phyloP scores from a whole-genome alignment of 2,888 invertebrate species.

The Euplagia quadripunctaria region DNA sequence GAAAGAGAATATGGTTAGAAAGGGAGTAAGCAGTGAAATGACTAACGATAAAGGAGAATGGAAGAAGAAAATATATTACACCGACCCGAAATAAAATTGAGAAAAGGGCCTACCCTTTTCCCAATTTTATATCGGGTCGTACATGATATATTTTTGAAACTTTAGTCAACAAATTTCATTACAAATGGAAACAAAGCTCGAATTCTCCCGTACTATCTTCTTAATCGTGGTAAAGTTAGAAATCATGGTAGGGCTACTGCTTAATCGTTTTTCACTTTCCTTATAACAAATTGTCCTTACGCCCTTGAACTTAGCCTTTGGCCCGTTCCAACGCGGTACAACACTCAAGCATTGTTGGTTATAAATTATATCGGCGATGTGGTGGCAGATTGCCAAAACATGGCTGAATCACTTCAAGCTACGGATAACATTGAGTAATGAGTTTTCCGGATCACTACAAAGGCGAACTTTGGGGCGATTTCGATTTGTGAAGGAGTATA shows the following conservation, averaged over 20 bases:
- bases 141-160: too few species aligned
- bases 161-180: too few species aligned
- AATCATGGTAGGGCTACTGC: not conserved
- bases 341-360: conserved; percentile 11
- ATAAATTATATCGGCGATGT: conserved; percentile 6
- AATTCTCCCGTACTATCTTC: not conserved
- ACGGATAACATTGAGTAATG: conserved; percentile 7
- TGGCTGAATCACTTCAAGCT: conserved; percentile 6
- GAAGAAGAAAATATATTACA: too few species aligned
- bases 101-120: too few species aligned
- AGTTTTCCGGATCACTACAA: conserved; percentile 5
- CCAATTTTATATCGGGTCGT: too few species aligned
- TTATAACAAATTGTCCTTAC: conserved; percentile 3
- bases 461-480: not conserved
- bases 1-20: not conserved
- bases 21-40: not conserved
- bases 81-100: too few species aligned
- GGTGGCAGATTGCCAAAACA: conserved; percentile 17
- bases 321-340: not conserved
- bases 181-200: too few species aligned
- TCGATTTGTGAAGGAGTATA: not conserved
- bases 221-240: not conserved
- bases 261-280: conserved; percentile 2
- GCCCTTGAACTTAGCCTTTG: conserved; percentile 1
- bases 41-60: not conserved